Percentiles rank a stretch among this genome's conserved stretches.
Conservation (phyloP, 2,888 invertebrate species). For the Portevinia maculata region DNA sequence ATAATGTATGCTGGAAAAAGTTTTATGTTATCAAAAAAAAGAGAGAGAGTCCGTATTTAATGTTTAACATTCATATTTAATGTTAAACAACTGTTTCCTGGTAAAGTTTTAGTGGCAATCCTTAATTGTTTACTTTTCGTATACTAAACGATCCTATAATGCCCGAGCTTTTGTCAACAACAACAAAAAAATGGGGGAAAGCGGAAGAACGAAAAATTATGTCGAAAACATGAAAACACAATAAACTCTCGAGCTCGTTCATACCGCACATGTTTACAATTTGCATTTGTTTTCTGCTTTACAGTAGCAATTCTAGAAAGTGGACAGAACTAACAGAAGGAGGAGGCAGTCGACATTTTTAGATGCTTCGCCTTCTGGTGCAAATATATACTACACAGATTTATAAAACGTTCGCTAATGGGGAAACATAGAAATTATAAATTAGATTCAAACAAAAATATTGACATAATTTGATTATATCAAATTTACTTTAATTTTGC, state of each 20-base stretch:
- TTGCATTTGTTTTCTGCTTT: conserved; percentile 4
- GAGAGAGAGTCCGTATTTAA: conserved; percentile 30
- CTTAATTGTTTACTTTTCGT: conserved; percentile 8
- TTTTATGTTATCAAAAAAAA: conserved; percentile 5
- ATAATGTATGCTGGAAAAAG: conserved; percentile 14
- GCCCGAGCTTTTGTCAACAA: background rate
- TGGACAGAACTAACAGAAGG: background rate
- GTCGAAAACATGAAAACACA: conserved; percentile 40
- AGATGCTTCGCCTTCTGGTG: background rate
- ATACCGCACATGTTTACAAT: conserved; percentile 13
- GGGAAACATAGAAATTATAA: too few species aligned
- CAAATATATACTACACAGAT: too few species aligned
- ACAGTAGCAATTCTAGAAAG: background rate
- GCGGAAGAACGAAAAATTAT: background rate
- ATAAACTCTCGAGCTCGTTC: conserved; percentile 30
- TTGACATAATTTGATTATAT: too few species aligned
- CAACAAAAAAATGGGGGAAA: background rate
- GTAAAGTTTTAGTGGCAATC: conserved; percentile 25
- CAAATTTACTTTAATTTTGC: too few species aligned
- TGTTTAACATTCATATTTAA: conserved; percentile 43
- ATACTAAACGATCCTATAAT: background rate
- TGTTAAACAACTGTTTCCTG: conserved; percentile 46
- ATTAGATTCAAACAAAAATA: too few species aligned
- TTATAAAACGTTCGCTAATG: too few species aligned
- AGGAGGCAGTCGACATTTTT: background rate